A percentile compares a stretch with the other conserved stretches of the same genome.
phyloP scores from a whole-genome alignment of 2,797 vertebrate species.

The Champsocephalus esox region DNA sequence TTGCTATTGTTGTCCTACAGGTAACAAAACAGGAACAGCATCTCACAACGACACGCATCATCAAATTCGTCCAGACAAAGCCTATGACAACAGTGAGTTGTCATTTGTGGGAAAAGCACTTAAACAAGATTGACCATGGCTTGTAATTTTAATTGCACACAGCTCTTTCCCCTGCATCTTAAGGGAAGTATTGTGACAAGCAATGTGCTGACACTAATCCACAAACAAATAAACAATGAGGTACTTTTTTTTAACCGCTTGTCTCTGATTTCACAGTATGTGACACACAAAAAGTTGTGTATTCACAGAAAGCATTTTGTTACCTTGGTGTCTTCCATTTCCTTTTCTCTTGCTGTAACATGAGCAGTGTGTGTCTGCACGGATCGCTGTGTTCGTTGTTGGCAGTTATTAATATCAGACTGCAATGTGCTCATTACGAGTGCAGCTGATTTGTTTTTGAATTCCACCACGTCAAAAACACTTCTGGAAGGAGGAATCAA shows the following conservation, averaged over 20 bases:
- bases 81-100: constrained; percentile 80
- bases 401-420: constrained; percentile 76
- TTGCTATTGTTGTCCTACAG: constrained; percentile 65
- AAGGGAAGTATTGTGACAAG: constrained; percentile 79
- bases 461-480: constrained; percentile 67
- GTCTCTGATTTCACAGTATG: constrained; percentile 62
- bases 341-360: constrained; percentile 72
- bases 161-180: constrained; percentile 81
- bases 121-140: constrained; percentile 84
- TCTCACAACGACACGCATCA: constrained; percentile 75
- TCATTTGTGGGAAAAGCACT: constrained; percentile 83
- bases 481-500: constrained; percentile 65
- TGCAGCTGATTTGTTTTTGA: constrained; percentile 80
- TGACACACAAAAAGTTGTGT: constrained; percentile 61
- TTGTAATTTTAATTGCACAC: constrained; percentile 86
- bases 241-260: constrained; percentile 56
- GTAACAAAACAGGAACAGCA: constrained; percentile 67
- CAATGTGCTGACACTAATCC: constrained; percentile 83
- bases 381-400: constrained; percentile 76
- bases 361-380: constrained; percentile 69
- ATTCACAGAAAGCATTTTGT: constrained; percentile 62
- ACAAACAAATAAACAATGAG: constrained; percentile 81
- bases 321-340: constrained; percentile 80
- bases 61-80: constrained; percentile 79
- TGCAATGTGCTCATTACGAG: constrained; percentile 79